Percentiles rank a stretch among this genome's conserved stretches.
These are phyloP conservation scores for Pycnonotus jocosus DNA, from an alignment of 2,113 vertebrate species.

Conservation along the genomic window DNA sequence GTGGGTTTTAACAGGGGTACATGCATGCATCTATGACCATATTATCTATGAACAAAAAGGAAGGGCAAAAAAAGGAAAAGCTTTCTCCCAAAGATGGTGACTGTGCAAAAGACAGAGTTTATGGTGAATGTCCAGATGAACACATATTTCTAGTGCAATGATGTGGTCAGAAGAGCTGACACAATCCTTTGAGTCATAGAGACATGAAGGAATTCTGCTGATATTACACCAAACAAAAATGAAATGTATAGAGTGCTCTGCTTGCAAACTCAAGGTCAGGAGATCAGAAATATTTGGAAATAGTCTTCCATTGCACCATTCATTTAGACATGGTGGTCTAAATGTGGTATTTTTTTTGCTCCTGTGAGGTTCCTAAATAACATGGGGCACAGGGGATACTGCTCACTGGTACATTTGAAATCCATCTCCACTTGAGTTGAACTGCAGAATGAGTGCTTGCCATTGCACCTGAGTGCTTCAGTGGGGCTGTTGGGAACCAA, in stretches of 20 bases:
- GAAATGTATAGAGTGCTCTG: background rate
- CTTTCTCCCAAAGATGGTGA: background rate
- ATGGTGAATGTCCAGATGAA: background rate
- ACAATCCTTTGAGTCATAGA: background rate
- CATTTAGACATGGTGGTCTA: background rate
- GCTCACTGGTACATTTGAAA: background rate
- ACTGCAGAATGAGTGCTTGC: rapidly evolving
- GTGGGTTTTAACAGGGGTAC: background rate
- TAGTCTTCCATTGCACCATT: background rate
- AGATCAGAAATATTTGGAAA: background rate
- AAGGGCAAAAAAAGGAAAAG: background rate
- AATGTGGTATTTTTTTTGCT: background rate
- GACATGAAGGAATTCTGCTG: background rate
- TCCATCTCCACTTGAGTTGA: background rate
- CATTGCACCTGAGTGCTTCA: background rate
- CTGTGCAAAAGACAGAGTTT: background rate
- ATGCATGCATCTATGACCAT: background rate
- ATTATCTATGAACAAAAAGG: background rate
- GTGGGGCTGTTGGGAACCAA: background rate
- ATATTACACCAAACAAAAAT: background rate
- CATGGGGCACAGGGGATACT: background rate
- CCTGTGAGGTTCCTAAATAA: background rate
- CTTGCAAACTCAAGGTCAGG: background rate
- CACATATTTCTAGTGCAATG: background rate
- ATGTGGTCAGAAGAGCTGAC: conserved; percentile 15